Conservation (phyloP, 1,140 invertebrate genomes). For the Zeugodacus cucurbitae region DNA sequence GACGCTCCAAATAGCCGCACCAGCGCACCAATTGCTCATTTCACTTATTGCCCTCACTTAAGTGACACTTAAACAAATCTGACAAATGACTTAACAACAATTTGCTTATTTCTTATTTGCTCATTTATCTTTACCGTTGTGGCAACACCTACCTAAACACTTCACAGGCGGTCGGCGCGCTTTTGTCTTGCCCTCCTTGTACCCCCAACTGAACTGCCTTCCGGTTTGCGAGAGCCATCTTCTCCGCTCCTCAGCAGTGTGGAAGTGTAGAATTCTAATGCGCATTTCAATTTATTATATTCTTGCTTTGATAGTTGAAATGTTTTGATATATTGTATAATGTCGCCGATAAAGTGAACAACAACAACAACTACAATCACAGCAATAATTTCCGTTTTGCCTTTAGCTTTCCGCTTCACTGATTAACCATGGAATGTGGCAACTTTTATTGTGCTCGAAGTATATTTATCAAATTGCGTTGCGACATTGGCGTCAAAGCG, state of each 20-base stretch:
- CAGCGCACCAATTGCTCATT: background rate
- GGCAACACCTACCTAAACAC: background rate
- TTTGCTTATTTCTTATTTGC: constrained; percentile 17
- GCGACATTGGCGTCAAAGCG: background rate
- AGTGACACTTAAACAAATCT: constrained; percentile 26
- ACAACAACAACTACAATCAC: background rate
- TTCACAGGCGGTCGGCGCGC: background rate
- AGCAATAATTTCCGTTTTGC: constrained; percentile 23
- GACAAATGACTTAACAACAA: constrained; percentile 37
- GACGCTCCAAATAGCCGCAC: background rate
- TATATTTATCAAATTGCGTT: background rate
- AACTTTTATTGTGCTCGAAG: constrained; percentile 10
- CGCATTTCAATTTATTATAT: constrained; percentile 32
- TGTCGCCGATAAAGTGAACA: background rate
- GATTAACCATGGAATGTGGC: constrained; percentile 5
- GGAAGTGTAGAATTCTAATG: background rate
- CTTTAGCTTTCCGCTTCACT: constrained; percentile 19
- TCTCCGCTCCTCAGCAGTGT: background rate
- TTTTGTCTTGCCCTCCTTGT: background rate
- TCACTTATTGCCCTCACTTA: constrained; percentile 23
- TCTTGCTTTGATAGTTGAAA: constrained; percentile 24
- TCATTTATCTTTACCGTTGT: background rate
- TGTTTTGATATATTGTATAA: constrained; percentile 8
- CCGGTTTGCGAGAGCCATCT: background rate
- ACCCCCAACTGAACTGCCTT: background rate